phyloP scores from a whole-genome alignment of 2,888 invertebrate species.

The Escarpia spicata region DNA sequence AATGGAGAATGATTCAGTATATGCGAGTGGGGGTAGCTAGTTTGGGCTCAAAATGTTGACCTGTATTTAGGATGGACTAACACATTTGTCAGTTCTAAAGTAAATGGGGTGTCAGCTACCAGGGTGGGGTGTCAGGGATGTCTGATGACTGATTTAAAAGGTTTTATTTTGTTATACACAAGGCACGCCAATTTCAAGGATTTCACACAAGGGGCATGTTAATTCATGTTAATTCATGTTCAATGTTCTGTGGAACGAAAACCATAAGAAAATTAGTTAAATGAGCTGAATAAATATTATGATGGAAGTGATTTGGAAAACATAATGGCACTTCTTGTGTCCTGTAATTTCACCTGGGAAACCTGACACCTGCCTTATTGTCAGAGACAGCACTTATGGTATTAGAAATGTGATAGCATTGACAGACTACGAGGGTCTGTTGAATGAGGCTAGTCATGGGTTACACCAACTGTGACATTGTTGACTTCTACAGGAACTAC shows the following conservation, averaged over 20 bases:
- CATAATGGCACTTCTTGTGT: not conserved
- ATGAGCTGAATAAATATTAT: not conserved
- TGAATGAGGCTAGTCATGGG: not conserved
- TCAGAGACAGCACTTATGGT: not conserved
- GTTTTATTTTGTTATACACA: no score
- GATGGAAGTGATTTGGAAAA: not conserved
- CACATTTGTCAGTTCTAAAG: not conserved
- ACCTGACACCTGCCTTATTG: not conserved
- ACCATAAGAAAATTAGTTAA: not conserved
- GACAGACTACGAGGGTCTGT: not conserved
- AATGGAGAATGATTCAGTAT: not conserved
- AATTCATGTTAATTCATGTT: not conserved
- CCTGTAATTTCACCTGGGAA: not conserved
- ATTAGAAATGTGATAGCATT: slow-evolving; percentile 13
- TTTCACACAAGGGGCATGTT: not conserved
- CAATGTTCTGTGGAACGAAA: not conserved
- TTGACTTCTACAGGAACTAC: no score
- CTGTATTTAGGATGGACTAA: not conserved
- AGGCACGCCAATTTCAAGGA: not conserved
- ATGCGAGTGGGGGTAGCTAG: no score
- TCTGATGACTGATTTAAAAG: no score
- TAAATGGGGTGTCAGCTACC: not conserved
- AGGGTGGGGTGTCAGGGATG: not conserved
- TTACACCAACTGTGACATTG: not conserved
- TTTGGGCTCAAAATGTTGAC: no score